A percentile compares a stretch with the other conserved stretches of the same genome.
phyloP scores from a whole-genome alignment of 2,888 invertebrate genomes.

The Hypena proboscidalis region DNA sequence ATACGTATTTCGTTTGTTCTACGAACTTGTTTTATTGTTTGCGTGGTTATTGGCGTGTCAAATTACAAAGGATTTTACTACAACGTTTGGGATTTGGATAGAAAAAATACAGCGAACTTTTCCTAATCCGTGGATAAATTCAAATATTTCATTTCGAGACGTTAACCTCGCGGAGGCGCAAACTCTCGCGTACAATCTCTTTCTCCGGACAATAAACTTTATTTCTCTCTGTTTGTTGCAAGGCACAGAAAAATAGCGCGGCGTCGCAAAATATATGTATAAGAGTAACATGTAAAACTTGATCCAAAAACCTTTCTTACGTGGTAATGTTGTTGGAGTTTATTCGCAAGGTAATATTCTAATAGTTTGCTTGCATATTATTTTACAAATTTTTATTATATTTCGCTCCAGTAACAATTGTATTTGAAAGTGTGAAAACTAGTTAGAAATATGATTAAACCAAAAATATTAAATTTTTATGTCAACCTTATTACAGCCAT shows the following conservation, averaged over 20 bases:
- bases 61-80: constrained; percentile 25
- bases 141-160: constrained; percentile 34
- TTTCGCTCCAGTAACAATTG: too few relatives aligned
- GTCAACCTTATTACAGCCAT: too few relatives aligned
- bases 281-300: constrained; percentile 13
- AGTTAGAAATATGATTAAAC: too few relatives aligned
- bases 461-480: too few relatives aligned
- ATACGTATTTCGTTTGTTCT: constrained; percentile 7
- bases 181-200: constrained; percentile 25
- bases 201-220: constrained; percentile 30
- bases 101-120: constrained; percentile 21
- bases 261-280: constrained; percentile 10
- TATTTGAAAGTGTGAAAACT: too few relatives aligned
- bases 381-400: too few relatives aligned
- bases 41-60: constrained; percentile 15
- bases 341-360: neutral
- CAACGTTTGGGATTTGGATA: constrained; percentile 13
- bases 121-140: constrained; percentile 30
- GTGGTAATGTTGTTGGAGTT: neutral
- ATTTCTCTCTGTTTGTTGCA: constrained; percentile 21
- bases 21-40: constrained; percentile 17
- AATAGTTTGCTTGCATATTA: neutral
- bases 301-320: constrained; percentile 8
- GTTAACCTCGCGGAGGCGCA: constrained; percentile 26
- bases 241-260: constrained; percentile 18